Percentiles rank a stretch among this genome's conserved stretches.
phyloP scores from a whole-genome alignment of 1,140 invertebrate genomes.

The Psilanteris sp. region DNA sequence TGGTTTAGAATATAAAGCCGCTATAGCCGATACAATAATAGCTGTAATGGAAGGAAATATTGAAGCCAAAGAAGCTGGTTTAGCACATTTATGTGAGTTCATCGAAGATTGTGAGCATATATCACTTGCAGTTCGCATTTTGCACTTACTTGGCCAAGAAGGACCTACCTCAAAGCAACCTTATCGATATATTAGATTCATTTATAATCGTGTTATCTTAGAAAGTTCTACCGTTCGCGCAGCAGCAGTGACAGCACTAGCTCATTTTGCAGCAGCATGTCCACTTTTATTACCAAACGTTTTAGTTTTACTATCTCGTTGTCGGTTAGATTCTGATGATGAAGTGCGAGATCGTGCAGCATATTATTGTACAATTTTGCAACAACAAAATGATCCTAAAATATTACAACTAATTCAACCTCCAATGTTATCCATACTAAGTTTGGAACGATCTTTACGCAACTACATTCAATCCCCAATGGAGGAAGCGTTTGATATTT shows the following conservation, averaged over 20 bases:
- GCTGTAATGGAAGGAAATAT: slow-evolving; percentile 98
- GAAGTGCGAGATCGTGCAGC: slow-evolving; percentile 99
- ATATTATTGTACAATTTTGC: slow-evolving; percentile 95
- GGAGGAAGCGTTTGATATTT: slow-evolving; percentile 88
- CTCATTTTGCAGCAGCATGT: slow-evolving; percentile 98
- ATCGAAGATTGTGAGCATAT: slow-evolving; percentile 99
- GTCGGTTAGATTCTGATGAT: slow-evolving; percentile 98
- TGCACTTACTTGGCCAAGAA: slow-evolving; percentile 98
- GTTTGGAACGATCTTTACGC: slow-evolving; percentile 91
- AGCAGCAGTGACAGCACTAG: slow-evolving; percentile 97
- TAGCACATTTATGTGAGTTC: slow-evolving; percentile 99
- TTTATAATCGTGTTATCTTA: slow-evolving; percentile 99
- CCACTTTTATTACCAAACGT: slow-evolving; percentile 96
- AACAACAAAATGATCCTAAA: slow-evolving; percentile 81
- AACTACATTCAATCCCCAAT: slow-evolving; percentile 89
- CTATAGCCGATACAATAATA: slow-evolving; percentile 99
- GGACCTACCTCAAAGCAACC: slow-evolving; percentile 97
- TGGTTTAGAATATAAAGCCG: slow-evolving; percentile 98
- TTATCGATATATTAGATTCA: slow-evolving; percentile 97
- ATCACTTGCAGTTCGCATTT: slow-evolving; percentile 96
- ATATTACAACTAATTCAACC: slow-evolving; percentile 73
- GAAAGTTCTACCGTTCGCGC: slow-evolving; percentile 96
- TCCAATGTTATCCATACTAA: slow-evolving; percentile 88
- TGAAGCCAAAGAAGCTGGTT: slow-evolving; percentile 95
- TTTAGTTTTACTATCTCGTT: slow-evolving; percentile 89